These are phyloP conservation scores for Nymphalis urticae DNA, from an alignment of 2,888 invertebrate genomes.

Conservation along the genomic window DNA sequence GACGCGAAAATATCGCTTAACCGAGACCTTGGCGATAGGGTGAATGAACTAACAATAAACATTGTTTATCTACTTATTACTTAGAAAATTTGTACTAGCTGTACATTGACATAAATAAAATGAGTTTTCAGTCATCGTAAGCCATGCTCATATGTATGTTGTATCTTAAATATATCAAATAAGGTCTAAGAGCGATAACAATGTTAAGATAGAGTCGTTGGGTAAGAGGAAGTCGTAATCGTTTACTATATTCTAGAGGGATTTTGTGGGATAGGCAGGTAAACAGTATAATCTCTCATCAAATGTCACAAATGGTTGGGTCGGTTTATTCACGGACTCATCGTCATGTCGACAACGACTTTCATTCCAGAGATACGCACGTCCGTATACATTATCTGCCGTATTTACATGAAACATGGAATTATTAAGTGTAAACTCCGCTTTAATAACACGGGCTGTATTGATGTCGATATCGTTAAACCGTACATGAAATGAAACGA, in stretches of 20 bases:
- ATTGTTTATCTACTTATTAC: slow-evolving; percentile 38
- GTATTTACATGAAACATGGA: slow-evolving; percentile 40
- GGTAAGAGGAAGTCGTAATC: slow-evolving; percentile 60
- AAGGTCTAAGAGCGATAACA: slow-evolving; percentile 41
- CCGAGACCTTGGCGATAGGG: slow-evolving; percentile 68
- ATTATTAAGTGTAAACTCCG: slow-evolving; percentile 31
- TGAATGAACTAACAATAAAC: slow-evolving; percentile 68
- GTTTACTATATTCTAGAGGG: slow-evolving; percentile 48
- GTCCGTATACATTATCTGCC: slow-evolving; percentile 53
- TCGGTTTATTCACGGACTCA: slow-evolving; percentile 57
- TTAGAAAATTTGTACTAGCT: slow-evolving; percentile 17
- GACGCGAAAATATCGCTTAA: slow-evolving; percentile 63
- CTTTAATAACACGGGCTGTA: slow-evolving; percentile 9
- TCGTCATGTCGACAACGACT: slow-evolving; percentile 55
- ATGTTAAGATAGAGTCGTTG: slow-evolving; percentile 57
- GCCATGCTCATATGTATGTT: neutral
- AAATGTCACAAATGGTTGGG: slow-evolving; percentile 68
- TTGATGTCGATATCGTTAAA: neutral
- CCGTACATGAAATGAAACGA: neutral
- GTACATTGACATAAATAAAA: neutral
- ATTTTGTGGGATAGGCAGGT: slow-evolving; percentile 54
- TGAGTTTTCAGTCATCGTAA: neutral
- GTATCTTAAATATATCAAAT: slow-evolving; percentile 13
- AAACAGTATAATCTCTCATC: slow-evolving; percentile 74
- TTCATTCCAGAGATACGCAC: slow-evolving; percentile 51